Evolutionary conservation across 2,888 invertebrate species (phyloP).

Genomic region (Drosophila mettleri): DNA sequence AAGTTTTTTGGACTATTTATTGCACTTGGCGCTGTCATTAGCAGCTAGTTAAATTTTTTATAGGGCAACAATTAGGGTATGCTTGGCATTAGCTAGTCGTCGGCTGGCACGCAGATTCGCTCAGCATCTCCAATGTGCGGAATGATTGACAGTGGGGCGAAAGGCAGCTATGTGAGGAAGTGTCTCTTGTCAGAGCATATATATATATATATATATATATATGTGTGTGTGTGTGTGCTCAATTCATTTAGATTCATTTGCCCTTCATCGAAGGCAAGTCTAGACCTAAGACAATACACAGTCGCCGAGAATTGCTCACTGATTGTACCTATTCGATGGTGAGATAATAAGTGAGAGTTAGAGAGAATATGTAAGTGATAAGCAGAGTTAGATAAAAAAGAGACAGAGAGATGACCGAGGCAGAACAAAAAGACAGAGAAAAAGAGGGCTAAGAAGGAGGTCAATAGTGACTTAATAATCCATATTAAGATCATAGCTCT

Average conservation of each 20-base stretch:
- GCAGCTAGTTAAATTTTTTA: conserved; percentile 22
- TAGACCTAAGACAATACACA: conserved; percentile 20
- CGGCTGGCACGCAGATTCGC: conserved; percentile 17
- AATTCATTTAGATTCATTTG: conserved; percentile 21
- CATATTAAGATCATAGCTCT: no score
- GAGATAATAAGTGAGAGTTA: no score
- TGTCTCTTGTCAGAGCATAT: conserved; percentile 9
- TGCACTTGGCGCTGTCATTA: conserved; percentile 21
- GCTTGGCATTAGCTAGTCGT: conserved; percentile 4
- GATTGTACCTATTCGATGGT: no score
- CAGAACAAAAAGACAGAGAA: no score
- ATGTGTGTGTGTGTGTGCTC: background rate
- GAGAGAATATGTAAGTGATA: no score
- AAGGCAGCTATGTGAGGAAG: background rate
- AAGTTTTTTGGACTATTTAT: conserved; percentile 9
- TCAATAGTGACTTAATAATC: no score
- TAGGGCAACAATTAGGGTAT: conserved; percentile 11
- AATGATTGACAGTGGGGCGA: background rate
- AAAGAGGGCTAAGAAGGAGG: no score
- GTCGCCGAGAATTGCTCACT: background rate
- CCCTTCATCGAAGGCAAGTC: conserved; percentile 4
- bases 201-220: background rate
- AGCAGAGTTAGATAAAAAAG: no score
- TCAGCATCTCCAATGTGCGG: background rate
- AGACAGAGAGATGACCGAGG: no score